Percentiles rank a stretch among this genome's conserved stretches.
phyloP scores from a whole-genome alignment of 1,140 invertebrate species.

The Nymphalis io region DNA sequence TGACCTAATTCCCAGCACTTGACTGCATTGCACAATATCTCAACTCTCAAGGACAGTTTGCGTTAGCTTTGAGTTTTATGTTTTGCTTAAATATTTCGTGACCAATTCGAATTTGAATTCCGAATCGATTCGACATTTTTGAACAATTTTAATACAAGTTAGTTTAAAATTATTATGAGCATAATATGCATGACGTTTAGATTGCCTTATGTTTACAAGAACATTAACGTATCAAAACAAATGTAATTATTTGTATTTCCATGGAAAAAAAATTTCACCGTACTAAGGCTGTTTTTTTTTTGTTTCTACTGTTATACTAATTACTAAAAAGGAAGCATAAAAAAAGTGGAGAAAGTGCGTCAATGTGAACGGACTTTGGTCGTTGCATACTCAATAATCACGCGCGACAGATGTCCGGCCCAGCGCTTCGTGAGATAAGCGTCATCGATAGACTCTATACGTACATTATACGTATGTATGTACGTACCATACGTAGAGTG shows the following conservation, averaged over 20 bases:
- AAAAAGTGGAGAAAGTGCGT: conserved; percentile 35
- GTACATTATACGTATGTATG: conserved; percentile 12
- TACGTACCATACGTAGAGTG: conserved; percentile 28
- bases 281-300: not conserved
- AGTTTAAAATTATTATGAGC: not conserved
- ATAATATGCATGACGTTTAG: not conserved
- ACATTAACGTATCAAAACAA: too few species aligned
- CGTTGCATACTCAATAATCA: conserved; percentile 18
- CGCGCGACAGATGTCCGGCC: conserved; percentile 22
- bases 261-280: too few species aligned
- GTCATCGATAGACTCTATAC: conserved; percentile 22
- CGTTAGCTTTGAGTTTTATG: conserved; percentile 33
- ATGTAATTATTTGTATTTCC: too few species aligned
- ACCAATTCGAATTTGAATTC: conserved; percentile 6
- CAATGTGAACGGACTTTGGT: conserved; percentile 29
- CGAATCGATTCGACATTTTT: not conserved
- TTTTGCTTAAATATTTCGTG: conserved; percentile 19
- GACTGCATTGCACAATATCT: conserved; percentile 47
- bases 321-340: conserved; percentile 2
- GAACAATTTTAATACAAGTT: not conserved
- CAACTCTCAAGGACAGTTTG: conserved; percentile 39
- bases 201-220: not conserved
- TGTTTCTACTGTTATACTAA: not conserved
- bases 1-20: conserved; percentile 45
- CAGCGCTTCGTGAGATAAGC: conserved; percentile 17